Base-by-base conservation (phyloP, 2,797 vertebrate genomes). In the Amblyopsis hoosieri region DNA sequence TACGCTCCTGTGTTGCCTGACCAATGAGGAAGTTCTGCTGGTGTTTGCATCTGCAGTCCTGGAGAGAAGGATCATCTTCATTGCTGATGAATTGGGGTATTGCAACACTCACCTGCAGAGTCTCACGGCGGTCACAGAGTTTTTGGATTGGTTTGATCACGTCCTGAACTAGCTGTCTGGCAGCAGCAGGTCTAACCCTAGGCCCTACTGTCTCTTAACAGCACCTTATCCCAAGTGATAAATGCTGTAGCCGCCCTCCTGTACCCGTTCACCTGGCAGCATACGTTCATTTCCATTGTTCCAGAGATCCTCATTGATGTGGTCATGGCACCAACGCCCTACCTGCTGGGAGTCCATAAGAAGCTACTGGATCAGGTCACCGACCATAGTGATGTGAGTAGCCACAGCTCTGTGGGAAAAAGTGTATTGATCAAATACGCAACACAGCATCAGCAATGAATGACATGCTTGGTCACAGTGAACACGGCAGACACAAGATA, bases 211-310 rank as follows among this genome's bases (percentile, higher is more conserved):
- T 75, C 53, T 67, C 51, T 61, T 66, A 51, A 14, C 87, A 99
- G 97, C 6, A 94, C 94, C 3, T 87, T 99, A 62, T 99, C 97
- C 1, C 96, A 97, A 73, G 95, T 95, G 60, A 95, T 97, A 69
- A 96, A 99, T 0, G 96, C 95, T 0, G 93, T 97, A 0, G 92
- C 94, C 0, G 97, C 96, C 12, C 94, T 99, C n/a, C 94, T 99
- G 4, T 95, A 97, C 80, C 97, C 97, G 13, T 99, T 98, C 91
- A 95, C 91, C 72, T 99, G 97, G 97, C 96, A 96, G 49, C 97
- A 99, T 89, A 99, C 97, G 51, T 93, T 96, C 72, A 98, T 99
- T 89, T 96, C 97, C 0, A 97, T 98, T 11, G 94, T 99, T 17
- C 97, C 97, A 0, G 89, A 95, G 78, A 94, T 94, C 76, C 92